Base-by-base conservation (phyloP, 2,888 invertebrate species). In the Cistogaster globosa region DNA sequence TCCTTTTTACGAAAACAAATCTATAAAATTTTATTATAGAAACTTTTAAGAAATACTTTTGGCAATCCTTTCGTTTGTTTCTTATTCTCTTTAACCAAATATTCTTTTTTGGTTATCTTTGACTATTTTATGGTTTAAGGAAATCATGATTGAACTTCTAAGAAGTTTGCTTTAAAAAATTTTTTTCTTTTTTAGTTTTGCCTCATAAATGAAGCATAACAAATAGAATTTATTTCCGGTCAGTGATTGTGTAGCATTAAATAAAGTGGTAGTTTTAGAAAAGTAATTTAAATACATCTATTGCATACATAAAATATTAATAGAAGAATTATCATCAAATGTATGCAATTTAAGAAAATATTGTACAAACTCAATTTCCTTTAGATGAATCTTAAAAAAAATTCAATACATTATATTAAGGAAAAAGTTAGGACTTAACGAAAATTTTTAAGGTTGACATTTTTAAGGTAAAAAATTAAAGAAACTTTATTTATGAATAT, bases 161-260 rank as follows among this genome's bases (percentile, higher is more conserved):
- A 67, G 75, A 42, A 20, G 22, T 63, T 65, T 77, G 32, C 36
- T 65, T 12, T 57, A 63, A n/a, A 62, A 22, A 45, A 42, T n/a
- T n/a, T n/a, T 67, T 77, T 58, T 83, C 14, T 51, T 60, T 36
- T 62, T 68, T 68, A n/a, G 63, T 77, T 63, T 79, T 68, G 53
- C 45, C 67, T 67, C 62, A 75, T 51, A 85, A 85, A 85, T 85
- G 85, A 85, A 83, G 78, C 85, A 85, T 85, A 85, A 83, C 85
- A 67, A 82, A 79, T 82, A 71, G 62, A 71, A 82, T 82, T 85
- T 82, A 85, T 85, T 85, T 85, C 85, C 85, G 85, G 85, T 82
- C 85, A 85, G 65, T 85, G 78, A 75, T 83, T 71, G 75, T 71
- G 75, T 79, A 81, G 76, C 80, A 80, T 84, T 76, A 80, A 80